Conservation (phyloP, 2,888 invertebrate species). For the Oligia fasciuncula region DNA sequence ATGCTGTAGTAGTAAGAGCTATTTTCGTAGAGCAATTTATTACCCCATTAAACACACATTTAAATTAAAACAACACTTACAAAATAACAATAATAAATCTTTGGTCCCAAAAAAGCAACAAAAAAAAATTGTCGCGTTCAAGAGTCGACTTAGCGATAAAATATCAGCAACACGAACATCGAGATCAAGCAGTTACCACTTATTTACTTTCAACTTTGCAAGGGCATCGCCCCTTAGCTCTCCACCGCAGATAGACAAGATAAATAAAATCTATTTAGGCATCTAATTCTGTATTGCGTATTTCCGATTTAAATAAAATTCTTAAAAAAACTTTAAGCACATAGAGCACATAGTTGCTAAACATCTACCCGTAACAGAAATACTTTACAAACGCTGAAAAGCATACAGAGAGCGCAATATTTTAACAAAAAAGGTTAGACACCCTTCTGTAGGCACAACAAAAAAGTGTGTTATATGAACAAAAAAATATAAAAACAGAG, state of each 20-base stretch:
- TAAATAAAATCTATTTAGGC: background rate
- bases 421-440: background rate
- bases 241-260: slow-evolving; percentile 11
- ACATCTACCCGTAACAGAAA: slow-evolving; percentile 1
- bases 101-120: background rate
- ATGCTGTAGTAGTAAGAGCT: background rate
- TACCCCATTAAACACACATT: background rate
- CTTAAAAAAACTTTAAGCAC: background rate
- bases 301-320: background rate
- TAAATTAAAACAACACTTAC: background rate
- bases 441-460: slow-evolving; percentile 11
- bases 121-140: background rate
- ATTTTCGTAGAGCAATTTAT: background rate
- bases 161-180: slow-evolving; percentile 9
- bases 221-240: slow-evolving; percentile 5
- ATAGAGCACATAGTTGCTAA: background rate
- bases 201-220: slow-evolving; percentile 34
- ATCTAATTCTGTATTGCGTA: background rate
- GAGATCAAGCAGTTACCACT: slow-evolving; percentile 23
- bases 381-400: slow-evolving; percentile 3
- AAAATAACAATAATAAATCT: slow-evolving; percentile 4
- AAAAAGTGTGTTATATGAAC: slow-evolving; percentile 35
- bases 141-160: slow-evolving; percentile 16
- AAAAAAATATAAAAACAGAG: slow-evolving; percentile 52
- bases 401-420: slow-evolving; percentile 38